A percentile compares a stretch with the other conserved stretches of the same genome.
Conservation (phyloP, 2,797 vertebrate genomes). For the Clarias platycephalus region DNA sequence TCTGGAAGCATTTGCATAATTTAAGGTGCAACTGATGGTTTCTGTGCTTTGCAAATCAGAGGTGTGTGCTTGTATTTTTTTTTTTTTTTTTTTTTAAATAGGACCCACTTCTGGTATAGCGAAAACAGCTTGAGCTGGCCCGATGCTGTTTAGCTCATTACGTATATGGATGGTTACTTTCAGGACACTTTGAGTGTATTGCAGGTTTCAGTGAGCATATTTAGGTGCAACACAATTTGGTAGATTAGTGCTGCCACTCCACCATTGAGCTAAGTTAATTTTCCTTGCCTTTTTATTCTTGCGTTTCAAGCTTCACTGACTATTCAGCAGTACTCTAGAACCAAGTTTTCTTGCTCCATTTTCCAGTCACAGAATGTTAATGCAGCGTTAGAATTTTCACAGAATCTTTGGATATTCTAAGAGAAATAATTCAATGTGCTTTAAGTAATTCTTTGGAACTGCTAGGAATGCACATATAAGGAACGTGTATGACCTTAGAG, state of each 20-base stretch:
- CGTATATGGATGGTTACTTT: conserved; percentile 23
- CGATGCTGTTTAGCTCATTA: conserved; percentile 39
- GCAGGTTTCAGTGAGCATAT: conserved; percentile 39
- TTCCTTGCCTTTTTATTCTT: neutral
- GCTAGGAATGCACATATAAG: conserved; percentile 8
- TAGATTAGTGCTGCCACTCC: conserved; percentile 12
- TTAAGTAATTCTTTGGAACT: conserved; percentile 17
- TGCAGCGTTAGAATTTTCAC: conserved; percentile 22
- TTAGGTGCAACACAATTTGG: conserved; percentile 13
- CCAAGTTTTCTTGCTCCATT: conserved; percentile 9
- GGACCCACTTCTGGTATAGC: conserved; percentile 26
- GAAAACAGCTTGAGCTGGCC: conserved; percentile 44
- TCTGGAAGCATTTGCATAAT: conserved; percentile 39
- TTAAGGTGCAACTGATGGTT: conserved; percentile 46
- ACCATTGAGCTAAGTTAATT: conserved; percentile 4
- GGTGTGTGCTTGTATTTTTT: neutral
- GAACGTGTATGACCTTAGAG: conserved; percentile 22
- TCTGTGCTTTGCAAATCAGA: conserved; percentile 35
- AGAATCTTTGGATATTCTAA: conserved; percentile 10
- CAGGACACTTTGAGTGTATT: conserved; percentile 21
- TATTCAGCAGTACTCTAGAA: conserved; percentile 22
- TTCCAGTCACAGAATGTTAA: conserved; percentile 30
- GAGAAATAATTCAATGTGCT: neutral
- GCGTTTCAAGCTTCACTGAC: conserved; percentile 9
- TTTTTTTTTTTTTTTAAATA: neutral